Evolutionary conservation across 2,797 vertebrate genomes (phyloP).

Genomic region (Myripristis jacobus): DNA sequence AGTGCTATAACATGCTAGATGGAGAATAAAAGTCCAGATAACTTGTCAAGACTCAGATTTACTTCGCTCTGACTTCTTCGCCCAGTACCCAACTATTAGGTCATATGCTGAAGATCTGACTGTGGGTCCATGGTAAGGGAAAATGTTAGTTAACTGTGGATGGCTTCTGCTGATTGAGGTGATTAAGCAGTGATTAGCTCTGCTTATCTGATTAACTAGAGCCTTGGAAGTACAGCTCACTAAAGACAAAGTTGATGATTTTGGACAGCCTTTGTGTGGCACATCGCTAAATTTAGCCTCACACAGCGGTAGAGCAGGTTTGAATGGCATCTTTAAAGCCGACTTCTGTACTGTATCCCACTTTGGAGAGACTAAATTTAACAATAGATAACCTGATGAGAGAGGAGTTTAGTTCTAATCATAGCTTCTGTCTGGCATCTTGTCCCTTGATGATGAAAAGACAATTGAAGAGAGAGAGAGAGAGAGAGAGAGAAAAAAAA

Average conservation of each 20-base stretch:
- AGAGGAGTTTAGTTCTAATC: constrained; percentile 52
- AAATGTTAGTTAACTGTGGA: constrained; percentile 56
- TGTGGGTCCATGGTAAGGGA: background rate
- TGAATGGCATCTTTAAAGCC: constrained; percentile 43
- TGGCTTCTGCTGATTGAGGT: constrained; percentile 60
- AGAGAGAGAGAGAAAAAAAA: background rate
- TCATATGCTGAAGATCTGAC: constrained; percentile 60
- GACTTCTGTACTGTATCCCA: constrained; percentile 43
- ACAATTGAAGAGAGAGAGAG: constrained; percentile 35
- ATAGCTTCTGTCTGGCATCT: constrained; percentile 49
- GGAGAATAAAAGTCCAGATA: background rate
- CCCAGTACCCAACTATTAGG: constrained; percentile 34
- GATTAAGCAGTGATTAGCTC: constrained; percentile 73
- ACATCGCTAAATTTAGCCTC: constrained; percentile 45
- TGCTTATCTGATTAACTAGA: constrained; percentile 79
- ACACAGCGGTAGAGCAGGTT: constrained; percentile 29
- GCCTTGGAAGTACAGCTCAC: constrained; percentile 53
- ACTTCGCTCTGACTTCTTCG: constrained; percentile 19
- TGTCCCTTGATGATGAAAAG: constrained; percentile 57
- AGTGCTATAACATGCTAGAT: background rate
- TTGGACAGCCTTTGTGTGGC: constrained; percentile 36
- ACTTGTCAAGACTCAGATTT: constrained; percentile 29
- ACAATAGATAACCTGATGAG: constrained; percentile 46
- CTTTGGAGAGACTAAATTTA: constrained; percentile 55
- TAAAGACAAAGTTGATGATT: constrained; percentile 60